A percentile compares a stretch with the other conserved stretches of the same genome.
Conservation (phyloP, 2,113 vertebrate species). For the Misgurnus anguillicaudatus region DNA sequence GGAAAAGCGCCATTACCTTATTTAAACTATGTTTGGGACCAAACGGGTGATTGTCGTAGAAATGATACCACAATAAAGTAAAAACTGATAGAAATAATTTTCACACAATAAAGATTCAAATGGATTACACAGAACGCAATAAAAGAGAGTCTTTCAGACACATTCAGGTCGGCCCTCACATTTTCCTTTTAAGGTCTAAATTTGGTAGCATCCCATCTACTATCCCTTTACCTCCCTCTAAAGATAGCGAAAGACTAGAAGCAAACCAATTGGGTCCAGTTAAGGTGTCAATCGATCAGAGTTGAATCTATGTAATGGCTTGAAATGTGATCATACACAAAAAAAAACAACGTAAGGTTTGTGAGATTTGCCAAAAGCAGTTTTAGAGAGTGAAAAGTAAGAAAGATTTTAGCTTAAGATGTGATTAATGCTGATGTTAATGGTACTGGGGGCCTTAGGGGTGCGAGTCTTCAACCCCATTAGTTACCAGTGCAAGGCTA, state of each 20-base stretch:
- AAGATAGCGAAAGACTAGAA: background rate
- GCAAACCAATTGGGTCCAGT: background rate
- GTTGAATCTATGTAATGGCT: slow-evolving; percentile 28
- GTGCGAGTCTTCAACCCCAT: slow-evolving; percentile 19
- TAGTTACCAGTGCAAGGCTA: slow-evolving; percentile 9
- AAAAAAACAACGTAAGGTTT: background rate
- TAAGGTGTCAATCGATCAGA: background rate
- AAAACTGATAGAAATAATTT: too few species aligned
- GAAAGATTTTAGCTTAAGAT: background rate
- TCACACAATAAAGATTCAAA: too few species aligned
- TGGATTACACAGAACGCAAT: background rate
- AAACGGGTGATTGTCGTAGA: too few species aligned
- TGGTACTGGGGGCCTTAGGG: background rate
- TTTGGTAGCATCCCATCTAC: background rate
- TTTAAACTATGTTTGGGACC: too few species aligned
- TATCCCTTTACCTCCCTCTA: slow-evolving; percentile 12
- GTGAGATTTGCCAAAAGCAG: slow-evolving; percentile 13
- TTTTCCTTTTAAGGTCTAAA: background rate
- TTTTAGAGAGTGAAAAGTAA: slow-evolving; percentile 3
- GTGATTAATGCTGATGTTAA: slow-evolving; percentile 13
- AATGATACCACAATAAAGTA: too few species aligned
- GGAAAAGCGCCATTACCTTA: too few species aligned
- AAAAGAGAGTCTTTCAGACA: background rate
- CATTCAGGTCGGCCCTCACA: background rate
- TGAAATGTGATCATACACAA: slow-evolving; percentile 21